These are phyloP conservation scores for Deroplatys truncata DNA, from an alignment of 2,888 invertebrate genomes.

Conservation along the genomic window DNA sequence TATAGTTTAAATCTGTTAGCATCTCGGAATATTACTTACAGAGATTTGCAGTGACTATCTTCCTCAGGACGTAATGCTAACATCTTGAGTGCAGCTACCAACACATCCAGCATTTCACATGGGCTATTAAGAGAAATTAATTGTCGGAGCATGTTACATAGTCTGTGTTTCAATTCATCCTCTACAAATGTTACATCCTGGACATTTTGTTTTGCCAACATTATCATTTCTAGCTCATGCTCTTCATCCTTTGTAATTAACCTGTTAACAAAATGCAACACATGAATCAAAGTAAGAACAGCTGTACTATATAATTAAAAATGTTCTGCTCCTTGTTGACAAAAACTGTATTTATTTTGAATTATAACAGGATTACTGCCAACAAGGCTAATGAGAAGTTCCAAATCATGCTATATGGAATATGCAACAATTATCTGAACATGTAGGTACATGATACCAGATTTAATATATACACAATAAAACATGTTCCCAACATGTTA, in stretches of 20 bases:
- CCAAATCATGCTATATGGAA: no score
- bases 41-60: constrained; percentile 6
- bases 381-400: no score
- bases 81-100: not conserved
- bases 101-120: constrained; percentile 13
- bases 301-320: not conserved
- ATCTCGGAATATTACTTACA: not conserved
- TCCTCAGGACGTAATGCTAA: not conserved
- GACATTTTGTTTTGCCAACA: not conserved
- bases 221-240: not conserved
- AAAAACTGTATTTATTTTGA: no score
- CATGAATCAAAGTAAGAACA: not conserved
- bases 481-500: no score
- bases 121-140: constrained; percentile 6
- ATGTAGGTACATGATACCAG: no score
- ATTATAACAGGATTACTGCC: no score
- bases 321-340: no score
- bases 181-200: not conserved
- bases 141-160: not conserved
- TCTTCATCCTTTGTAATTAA: constrained; percentile 4
- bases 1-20: no score
- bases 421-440: no score
- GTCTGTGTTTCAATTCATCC: not conserved
- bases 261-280: not conserved
- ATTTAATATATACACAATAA: no score